These are phyloP conservation scores for Stichodactyla mertensii DNA, from an alignment of 64 coral and sea anemone genomes.

Conservation along the genomic window DNA sequence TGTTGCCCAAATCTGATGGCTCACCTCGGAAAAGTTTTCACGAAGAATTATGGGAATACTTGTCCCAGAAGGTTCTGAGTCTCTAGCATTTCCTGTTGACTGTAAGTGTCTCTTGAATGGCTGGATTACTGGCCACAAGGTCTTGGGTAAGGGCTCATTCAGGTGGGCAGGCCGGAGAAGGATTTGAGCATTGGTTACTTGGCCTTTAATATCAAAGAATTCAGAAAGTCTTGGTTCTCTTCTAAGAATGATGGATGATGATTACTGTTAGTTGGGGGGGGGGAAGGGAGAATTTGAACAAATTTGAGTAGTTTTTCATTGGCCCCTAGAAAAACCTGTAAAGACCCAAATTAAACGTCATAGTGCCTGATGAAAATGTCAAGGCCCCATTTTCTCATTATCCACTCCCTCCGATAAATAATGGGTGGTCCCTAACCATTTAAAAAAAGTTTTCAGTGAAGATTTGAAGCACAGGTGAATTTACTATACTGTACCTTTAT, in stretches of 20 bases:
- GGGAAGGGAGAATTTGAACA: too few species aligned
- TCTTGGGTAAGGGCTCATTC: conserved; percentile 27
- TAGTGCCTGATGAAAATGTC: too few species aligned
- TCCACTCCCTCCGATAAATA: too few species aligned
- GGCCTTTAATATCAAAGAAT: conserved; percentile 20
- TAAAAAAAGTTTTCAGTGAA: too few species aligned
- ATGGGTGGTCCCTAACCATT: too few species aligned
- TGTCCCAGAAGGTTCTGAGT: background rate
- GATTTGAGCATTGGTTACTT: conserved; percentile 66
- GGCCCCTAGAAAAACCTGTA: too few species aligned
- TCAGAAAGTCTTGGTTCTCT: background rate
- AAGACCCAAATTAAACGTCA: too few species aligned
- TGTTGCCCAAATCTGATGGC: background rate
- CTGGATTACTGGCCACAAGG: conserved; percentile 58
- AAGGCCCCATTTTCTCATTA: too few species aligned
- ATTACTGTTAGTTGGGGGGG: too few species aligned
- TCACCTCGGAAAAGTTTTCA: conserved; percentile 33
- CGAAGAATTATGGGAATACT: conserved; percentile 18
- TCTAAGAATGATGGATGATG: too few species aligned
- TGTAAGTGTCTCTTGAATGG: conserved; percentile 74
- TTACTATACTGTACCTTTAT: conserved; percentile 61
- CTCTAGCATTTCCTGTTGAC: background rate
- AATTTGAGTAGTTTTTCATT: too few species aligned
- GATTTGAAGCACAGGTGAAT: too few species aligned
- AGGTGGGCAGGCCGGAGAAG: conserved; percentile 52